These are phyloP conservation scores for Wiebesia pumilae DNA, from an alignment of 1,140 invertebrate genomes.

Conservation along the genomic window DNA sequence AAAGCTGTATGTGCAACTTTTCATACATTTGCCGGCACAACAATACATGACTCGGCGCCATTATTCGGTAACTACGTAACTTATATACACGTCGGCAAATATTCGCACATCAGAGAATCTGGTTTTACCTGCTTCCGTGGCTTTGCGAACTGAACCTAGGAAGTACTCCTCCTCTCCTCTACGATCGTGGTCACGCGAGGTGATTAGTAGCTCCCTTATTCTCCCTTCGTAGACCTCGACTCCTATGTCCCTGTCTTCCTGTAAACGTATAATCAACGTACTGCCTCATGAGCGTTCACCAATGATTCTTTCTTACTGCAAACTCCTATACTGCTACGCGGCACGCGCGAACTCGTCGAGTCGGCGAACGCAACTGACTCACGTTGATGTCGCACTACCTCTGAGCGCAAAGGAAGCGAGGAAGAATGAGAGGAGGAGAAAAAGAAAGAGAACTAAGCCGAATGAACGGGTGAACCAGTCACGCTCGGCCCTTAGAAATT, in stretches of 20 bases:
- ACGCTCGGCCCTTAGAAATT: not conserved
- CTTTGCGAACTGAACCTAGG: conserved; percentile 18
- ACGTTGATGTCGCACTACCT: not conserved
- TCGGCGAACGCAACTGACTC: conserved; percentile 39
- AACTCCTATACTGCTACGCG: not conserved
- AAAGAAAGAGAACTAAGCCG: not conserved
- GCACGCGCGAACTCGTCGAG: conserved; percentile 27
- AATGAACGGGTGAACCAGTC: conserved; percentile 19
- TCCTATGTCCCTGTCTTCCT: not conserved
- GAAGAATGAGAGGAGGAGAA: not conserved
- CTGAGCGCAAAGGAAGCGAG: not conserved
- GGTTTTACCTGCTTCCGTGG: conserved; percentile 52
- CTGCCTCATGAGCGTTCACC: not conserved
- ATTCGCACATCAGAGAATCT: conserved; percentile 14
- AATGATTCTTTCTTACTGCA: not conserved
- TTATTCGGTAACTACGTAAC: conserved; percentile 10
- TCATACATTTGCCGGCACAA: conserved; percentile 3
- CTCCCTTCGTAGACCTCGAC: not conserved
- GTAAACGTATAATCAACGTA: not conserved
- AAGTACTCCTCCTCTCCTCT: conserved; percentile 30
- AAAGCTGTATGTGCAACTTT: not conserved
- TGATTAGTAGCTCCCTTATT: not conserved
- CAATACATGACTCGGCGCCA: conserved; percentile 18
- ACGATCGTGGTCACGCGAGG: not conserved
- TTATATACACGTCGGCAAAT: not conserved